Evolutionary conservation across 1,140 invertebrate species (phyloP).

Genomic region (Drosophila mauritiana): DNA sequence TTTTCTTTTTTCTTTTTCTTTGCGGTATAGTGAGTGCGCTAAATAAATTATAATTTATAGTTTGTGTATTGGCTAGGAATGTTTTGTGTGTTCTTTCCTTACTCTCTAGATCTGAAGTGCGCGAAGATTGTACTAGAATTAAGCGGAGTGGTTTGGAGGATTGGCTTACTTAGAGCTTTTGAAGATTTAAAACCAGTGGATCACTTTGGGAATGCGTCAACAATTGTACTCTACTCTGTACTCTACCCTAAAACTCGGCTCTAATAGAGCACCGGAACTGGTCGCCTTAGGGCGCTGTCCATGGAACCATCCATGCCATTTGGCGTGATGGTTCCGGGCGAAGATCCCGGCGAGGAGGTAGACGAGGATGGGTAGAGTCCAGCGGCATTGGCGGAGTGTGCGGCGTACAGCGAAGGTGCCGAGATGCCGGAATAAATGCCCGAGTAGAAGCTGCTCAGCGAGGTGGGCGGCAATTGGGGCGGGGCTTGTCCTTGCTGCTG

Average conservation of each 20-base stretch:
- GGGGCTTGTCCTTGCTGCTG: constrained; percentile 82
- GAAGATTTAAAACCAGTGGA: constrained; percentile 83
- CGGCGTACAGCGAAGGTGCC: constrained; percentile 84
- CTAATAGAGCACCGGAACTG: constrained; percentile 87
- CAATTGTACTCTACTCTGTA: constrained; percentile 82
- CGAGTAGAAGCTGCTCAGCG: constrained; percentile 88
- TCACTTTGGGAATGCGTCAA: constrained; percentile 82
- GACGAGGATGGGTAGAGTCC: constrained; percentile 84
- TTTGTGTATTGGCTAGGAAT: constrained; percentile 77
- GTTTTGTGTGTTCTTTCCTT: constrained; percentile 36
- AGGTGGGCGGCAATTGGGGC: constrained; percentile 85
- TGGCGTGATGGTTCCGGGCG: constrained; percentile 80
- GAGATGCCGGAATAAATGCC: constrained; percentile 86
- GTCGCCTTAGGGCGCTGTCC: constrained; percentile 86
- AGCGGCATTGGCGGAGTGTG: constrained; percentile 83
- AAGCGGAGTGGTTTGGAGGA: constrained; percentile 53
- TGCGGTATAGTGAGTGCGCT: constrained; percentile 37
- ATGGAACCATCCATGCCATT: constrained; percentile 76
- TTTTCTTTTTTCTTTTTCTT: constrained; percentile 12
- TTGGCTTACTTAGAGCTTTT: constrained; percentile 81
- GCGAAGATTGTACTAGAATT: constrained; percentile 74
- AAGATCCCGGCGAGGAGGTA: constrained; percentile 85
- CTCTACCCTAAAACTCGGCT: constrained; percentile 34
- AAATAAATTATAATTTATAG: constrained; percentile 72
- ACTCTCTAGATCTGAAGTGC: constrained; percentile 37